Conservation (phyloP, 2,888 invertebrate species). For the Pandemis heparana region DNA sequence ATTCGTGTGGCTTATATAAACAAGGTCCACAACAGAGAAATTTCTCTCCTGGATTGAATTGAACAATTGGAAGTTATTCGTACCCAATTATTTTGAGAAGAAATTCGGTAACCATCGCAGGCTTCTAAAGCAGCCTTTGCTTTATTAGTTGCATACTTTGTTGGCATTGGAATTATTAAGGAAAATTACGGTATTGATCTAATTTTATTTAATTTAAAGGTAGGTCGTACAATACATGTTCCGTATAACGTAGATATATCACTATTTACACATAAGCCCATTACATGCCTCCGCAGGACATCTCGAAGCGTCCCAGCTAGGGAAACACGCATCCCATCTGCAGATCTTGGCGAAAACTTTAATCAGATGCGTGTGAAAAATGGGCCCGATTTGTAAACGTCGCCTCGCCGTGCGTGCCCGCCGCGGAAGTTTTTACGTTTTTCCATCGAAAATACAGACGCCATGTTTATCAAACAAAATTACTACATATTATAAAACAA, state of each 20-base stretch:
- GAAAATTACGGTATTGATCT: too few species aligned
- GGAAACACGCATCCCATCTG: conserved; percentile 50
- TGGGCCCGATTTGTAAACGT: conserved; percentile 62
- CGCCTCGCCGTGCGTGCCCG: conserved; percentile 53
- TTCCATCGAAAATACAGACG: conserved; percentile 42
- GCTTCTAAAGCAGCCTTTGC: too few species aligned
- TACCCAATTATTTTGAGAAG: too few species aligned
- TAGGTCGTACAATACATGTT: background rate
- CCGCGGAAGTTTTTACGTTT: conserved; percentile 53
- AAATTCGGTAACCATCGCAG: too few species aligned
- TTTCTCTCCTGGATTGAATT: too few species aligned
- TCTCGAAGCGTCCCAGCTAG: conserved; percentile 19
- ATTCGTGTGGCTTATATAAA: too few species aligned
- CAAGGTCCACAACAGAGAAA: too few species aligned
- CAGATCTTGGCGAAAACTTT: conserved; percentile 61
- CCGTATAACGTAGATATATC: background rate
- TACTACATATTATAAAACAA: background rate
- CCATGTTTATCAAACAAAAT: background rate
- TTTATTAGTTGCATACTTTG: too few species aligned
- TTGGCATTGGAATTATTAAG: too few species aligned
- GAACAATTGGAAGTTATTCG: too few species aligned
- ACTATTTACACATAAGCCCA: background rate
- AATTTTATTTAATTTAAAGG: background rate
- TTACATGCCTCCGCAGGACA: background rate
- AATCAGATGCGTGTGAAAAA: conserved; percentile 68